A percentile compares a stretch with the other conserved stretches of the same genome.
Evolutionary conservation across 2,113 vertebrate species (phyloP).

Genomic region (Hemiprocne comata): DNA sequence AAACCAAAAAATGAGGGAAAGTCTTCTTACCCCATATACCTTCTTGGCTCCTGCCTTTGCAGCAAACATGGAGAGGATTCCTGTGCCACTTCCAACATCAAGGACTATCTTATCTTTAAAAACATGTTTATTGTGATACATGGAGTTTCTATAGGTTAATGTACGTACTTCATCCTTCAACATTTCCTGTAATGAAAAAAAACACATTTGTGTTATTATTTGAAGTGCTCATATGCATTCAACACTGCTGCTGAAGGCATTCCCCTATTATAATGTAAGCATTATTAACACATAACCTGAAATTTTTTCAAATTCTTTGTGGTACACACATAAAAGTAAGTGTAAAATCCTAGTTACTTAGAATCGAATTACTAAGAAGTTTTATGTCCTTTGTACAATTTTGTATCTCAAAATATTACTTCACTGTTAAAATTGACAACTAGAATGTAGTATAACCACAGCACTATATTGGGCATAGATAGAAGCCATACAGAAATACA

Average conservation of each 20-base stretch:
- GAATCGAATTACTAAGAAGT: not conserved
- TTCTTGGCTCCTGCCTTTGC: slow-evolving; percentile 97
- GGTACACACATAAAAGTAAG: not conserved
- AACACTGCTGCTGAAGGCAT: not conserved
- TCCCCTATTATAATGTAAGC: not conserved
- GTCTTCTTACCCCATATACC: slow-evolving; percentile 92
- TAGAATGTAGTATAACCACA: not conserved
- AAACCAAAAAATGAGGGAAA: not conserved
- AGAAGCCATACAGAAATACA: not conserved
- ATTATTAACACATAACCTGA: not conserved
- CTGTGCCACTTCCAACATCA: slow-evolving; percentile 97
- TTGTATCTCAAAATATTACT: not conserved
- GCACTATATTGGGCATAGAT: not conserved
- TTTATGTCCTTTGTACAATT: not conserved
- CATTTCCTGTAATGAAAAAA: slow-evolving; percentile 86
- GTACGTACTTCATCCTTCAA: slow-evolving; percentile 97
- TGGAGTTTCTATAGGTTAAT: slow-evolving; percentile 95
- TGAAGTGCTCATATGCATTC: not conserved
- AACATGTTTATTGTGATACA: slow-evolving; percentile 98
- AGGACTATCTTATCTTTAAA: slow-evolving; percentile 97
- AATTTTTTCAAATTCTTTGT: not conserved
- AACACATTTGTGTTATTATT: not conserved
- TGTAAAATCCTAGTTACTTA: not conserved
- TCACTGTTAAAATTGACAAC: not conserved
- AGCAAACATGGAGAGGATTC: slow-evolving; percentile 98